Base-by-base conservation (phyloP, 2,797 vertebrate species). In the Molossus alvarezi region DNA sequence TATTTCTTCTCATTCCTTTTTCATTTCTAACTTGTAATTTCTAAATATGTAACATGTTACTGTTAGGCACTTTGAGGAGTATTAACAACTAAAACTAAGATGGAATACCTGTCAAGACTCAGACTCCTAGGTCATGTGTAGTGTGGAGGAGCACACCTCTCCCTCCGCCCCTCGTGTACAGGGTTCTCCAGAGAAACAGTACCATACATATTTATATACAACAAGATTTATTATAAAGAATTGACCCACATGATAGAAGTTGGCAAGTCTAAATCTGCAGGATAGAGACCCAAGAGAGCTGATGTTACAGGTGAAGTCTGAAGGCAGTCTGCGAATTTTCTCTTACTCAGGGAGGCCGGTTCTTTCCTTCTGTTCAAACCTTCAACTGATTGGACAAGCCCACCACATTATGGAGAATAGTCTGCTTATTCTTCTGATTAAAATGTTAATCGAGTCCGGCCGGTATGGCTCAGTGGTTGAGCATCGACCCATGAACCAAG, bases 21-120 rank as follows among this genome's bases (percentile, higher is more conserved):
- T 79, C 51, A 27, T 57, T 45, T 58, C 23, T 83, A 88, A 48
- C 48, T 62, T 83, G 76, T 81, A 58, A 14, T 65, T 25, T 41
- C 15, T 65, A 77, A 67, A 8, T 88, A 55, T 85, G 60, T 88
- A 85, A 58, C 45, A 57, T 55, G 85, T 92, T 82, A 65, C 88
- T 67, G 55, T 55, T 62, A 95, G 81, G 87, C 4, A 12, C 14
- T 91, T 77, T 67, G 41, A 58, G 48, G 67, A 83, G n/a, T 69
- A 41, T 75, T 64, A 75, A 25, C 58, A 84, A 75, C 13, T 67
- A 18, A 57, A 86, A 45, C 5, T 17, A 64, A 64, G 33, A 9
- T 60, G 10, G 8, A 7, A 3, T 15, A 3, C 1, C 77, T 90
- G 10, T 76, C 48, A 25, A 79, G 12, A 62, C 7, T 29, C 6